Evolutionary conservation across 2,113 vertebrate species (phyloP), one percentile per base, ranked within the genome.

Genomic region (Cromileptes altivelis): DNA sequence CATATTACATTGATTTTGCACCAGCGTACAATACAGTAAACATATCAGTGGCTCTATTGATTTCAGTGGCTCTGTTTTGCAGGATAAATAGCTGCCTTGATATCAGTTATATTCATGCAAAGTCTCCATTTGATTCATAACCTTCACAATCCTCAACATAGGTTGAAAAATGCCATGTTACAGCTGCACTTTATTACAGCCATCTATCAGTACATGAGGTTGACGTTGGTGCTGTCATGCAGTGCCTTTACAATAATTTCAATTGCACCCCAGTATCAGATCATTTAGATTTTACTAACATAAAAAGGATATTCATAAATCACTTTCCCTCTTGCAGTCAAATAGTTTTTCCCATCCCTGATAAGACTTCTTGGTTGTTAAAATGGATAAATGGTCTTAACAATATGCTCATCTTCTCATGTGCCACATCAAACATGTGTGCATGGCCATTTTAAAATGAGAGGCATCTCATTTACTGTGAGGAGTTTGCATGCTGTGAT

Each of bases 1-100:
- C 67, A 50, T 53, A 70, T 87, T 78, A 84, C 53, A 87, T 82
- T 78, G 88, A 92, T 91, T 90, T 77, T 80, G 73, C 78, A 78
- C 86, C 86, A 85, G 73, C 45, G 57, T 27, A 21, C 76, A 70
- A 83, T 56, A 71, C 55, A 53, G 56, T 60, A 75, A 89, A 85
- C 64, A 75, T 71, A 85, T 74, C 64, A 74, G 67, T 50, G 82
- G 30, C 69, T 72, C 37, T 71, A 76, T 82, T 86, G 77, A 91
- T 91, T 82, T 77, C 52, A 37, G n/a, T 21, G 57, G 27, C 47
- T 84, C 27, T 73, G 52, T 61, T 78, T 52, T 74, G 57, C 23
- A 6, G 72, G 73, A 91, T 79, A 81, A 89, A 91, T 68, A 52
- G 25, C 11, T 11, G 12, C 53, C 40, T 71, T 80, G n/a, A 88